Percentiles rank a stretch among this genome's conserved stretches.
Evolutionary conservation across 2,797 vertebrate genomes (phyloP).

Genomic region (Sarcophilus harrisii): DNA sequence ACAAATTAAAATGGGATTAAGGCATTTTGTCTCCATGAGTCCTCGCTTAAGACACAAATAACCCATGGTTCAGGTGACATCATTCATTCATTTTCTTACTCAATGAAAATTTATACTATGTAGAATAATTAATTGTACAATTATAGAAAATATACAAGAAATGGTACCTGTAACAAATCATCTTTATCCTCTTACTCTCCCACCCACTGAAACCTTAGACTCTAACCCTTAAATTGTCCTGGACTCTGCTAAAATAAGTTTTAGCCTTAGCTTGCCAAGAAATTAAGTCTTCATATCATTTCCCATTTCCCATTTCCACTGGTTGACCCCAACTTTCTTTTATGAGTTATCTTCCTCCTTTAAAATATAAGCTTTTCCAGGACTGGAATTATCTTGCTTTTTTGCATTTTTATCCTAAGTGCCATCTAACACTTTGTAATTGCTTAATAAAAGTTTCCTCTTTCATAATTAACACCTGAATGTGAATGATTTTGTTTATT

Average conservation of each 20-base stretch:
- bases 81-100: slow-evolving; percentile 3
- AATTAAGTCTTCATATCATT: neutral
- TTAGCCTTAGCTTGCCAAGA: neutral
- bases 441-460: slow-evolving; percentile 5
- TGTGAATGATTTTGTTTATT: neutral
- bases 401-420: neutral
- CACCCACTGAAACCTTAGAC: neutral
- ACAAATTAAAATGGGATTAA: neutral
- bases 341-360: neutral
- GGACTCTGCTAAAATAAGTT: neutral
- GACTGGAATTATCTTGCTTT: neutral
- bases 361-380: neutral
- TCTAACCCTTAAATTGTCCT: neutral
- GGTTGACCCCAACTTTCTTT: neutral
- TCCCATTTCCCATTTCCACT: neutral
- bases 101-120: neutral
- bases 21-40: neutral
- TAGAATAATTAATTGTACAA: neutral
- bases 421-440: neutral
- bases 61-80: neutral
- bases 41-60: neutral
- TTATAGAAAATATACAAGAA: neutral
- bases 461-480: neutral
- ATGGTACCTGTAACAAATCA: neutral
- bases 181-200: neutral